Evolutionary conservation across 2,888 invertebrate species (phyloP).

Genomic region (Panzeria rudis): DNA sequence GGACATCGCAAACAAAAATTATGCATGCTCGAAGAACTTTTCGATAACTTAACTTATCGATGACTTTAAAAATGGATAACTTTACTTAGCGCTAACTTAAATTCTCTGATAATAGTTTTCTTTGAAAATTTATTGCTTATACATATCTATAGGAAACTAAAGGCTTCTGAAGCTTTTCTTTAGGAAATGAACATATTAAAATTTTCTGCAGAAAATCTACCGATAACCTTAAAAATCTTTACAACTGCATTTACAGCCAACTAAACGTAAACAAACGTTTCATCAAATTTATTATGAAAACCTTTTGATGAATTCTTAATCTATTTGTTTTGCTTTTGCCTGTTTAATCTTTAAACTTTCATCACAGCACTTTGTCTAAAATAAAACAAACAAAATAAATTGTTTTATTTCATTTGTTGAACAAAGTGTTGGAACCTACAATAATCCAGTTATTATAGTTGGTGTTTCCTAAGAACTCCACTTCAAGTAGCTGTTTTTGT

Average conservation of each 20-base stretch:
- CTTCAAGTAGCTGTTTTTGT: slow-evolving; percentile 41
- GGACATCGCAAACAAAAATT: no score
- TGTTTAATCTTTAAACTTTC: slow-evolving; percentile 45
- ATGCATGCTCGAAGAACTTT: no score
- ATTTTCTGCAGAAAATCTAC: not conserved
- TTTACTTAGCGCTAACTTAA: no score
- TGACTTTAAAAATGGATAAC: no score
- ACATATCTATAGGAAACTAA: no score
- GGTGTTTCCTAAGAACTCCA: slow-evolving; percentile 50
- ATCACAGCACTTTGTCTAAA: slow-evolving; percentile 20
- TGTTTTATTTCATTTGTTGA: not conserved
- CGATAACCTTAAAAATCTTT: not conserved
- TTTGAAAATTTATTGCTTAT: no score
- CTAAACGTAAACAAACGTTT: not conserved
- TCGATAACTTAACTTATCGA: no score
- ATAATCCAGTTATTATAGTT: slow-evolving; percentile 25
- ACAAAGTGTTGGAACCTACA: not conserved
- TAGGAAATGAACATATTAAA: no score
- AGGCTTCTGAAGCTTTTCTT: no score
- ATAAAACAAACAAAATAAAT: not conserved
- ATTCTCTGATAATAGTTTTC: no score
- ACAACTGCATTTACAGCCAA: no score
- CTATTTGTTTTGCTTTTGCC: not conserved
- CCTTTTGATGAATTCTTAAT: not conserved
- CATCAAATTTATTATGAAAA: not conserved